A percentile compares a stretch with the other conserved stretches of the same genome.
phyloP scores from a whole-genome alignment of 2,888 invertebrate species.

The Agonopterix arenella region DNA sequence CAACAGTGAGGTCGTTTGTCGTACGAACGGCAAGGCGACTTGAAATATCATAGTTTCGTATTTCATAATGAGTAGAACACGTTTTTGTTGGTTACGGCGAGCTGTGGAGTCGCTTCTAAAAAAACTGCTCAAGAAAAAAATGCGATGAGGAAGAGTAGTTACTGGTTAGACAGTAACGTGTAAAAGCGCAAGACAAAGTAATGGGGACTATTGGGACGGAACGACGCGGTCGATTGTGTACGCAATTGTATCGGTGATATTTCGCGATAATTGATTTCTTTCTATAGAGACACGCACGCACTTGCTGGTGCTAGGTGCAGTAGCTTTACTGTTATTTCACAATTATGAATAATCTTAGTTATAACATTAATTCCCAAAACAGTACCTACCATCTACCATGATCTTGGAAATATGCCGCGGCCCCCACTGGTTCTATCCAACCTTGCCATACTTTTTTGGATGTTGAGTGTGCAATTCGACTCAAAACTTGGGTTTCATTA shows the following conservation, averaged over 20 bases:
- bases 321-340: too few species aligned
- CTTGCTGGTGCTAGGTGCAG: too few species aligned
- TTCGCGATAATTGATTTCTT: too few species aligned
- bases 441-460: too few species aligned
- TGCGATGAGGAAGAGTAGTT: slow-evolving; percentile 6
- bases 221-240: slow-evolving; percentile 57
- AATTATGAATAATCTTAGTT: too few species aligned
- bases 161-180: slow-evolving; percentile 13
- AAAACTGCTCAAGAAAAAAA: slow-evolving; percentile 12
- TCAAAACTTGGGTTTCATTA: too few species aligned
- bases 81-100: slow-evolving; percentile 48
- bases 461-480: too few species aligned
- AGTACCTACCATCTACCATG: too few species aligned
- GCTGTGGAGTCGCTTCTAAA: slow-evolving; percentile 43
- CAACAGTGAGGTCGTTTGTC: slow-evolving; percentile 52
- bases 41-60: slow-evolving; percentile 69
- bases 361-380: too few species aligned
- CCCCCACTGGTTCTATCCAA: too few species aligned
- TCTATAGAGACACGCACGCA: too few species aligned
- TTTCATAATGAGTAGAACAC: slow-evolving; percentile 72
- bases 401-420: too few species aligned
- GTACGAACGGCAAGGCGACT: slow-evolving; percentile 40
- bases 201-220: slow-evolving; percentile 52
- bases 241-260: neutral
- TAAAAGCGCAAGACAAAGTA: slow-evolving; percentile 37